Conservation (phyloP, 1,140 invertebrate genomes). For the Aplysia californica region DNA sequence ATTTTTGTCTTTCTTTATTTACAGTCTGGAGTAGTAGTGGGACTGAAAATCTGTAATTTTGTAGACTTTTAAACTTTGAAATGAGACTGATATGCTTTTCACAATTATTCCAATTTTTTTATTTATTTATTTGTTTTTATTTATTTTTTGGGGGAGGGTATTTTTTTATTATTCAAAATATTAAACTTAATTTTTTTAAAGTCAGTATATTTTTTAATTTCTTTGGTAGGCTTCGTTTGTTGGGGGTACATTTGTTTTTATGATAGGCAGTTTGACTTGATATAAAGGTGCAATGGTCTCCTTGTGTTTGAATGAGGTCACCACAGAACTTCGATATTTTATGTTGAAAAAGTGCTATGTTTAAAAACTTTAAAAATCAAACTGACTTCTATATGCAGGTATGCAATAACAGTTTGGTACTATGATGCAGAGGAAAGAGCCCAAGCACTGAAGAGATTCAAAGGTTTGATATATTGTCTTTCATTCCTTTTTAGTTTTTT, state of each 20-base stretch:
- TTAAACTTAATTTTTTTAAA: no score
- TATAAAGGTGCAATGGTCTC: neutral
- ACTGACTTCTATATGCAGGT: slow-evolving; percentile 71
- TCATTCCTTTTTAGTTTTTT: slow-evolving; percentile 1
- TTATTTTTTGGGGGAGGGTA: no score
- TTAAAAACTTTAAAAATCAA: neutral
- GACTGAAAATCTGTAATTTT: neutral
- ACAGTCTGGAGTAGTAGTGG: no score
- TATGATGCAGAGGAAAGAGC: slow-evolving; percentile 89
- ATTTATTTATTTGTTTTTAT: no score
- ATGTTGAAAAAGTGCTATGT: no score
- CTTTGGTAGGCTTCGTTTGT: neutral
- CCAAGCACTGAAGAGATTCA: slow-evolving; percentile 72
- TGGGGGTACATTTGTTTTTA: neutral
- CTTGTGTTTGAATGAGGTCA: neutral
- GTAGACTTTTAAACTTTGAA: neutral
- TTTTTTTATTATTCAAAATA: no score
- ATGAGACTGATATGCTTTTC: no score
- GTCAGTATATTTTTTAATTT: neutral
- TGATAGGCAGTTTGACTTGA: no score
- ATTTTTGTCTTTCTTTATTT: neutral
- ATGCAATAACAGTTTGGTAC: slow-evolving; percentile 97
- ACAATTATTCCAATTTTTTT: no score
- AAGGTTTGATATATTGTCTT: no score
- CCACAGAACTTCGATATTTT: no score